Base-by-base conservation (phyloP, 1,140 invertebrate genomes). In the Leptoteleia sp. region DNA sequence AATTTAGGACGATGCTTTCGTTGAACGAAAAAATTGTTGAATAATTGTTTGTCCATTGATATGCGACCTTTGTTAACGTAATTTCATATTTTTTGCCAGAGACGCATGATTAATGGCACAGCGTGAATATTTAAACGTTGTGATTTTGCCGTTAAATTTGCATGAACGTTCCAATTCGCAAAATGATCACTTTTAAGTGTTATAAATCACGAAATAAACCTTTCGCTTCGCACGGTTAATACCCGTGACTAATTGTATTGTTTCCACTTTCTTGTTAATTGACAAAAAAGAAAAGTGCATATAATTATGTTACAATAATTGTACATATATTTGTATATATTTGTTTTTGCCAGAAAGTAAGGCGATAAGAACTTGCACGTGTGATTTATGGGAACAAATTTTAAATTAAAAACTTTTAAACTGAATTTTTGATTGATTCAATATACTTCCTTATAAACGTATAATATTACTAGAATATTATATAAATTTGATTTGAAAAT, bases 101-200 rank as follows among this genome's bases (percentile, higher is more conserved):
- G 17, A 42, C 42, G 7, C 13, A 40, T 64, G 59, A 64, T 50
- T 29, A 64, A 64, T 50, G 59, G n/a, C 33, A 16, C 6, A 13
- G n/a, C 9, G 15, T 62, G 43, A 47, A 38, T 64, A 50, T 25
- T 64, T 64, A 52, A 65, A 8, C 40, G 27, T 11, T 17, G 31
- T 19, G 40, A 67, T 67, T 67, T 67, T 47, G 29, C 17, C 11
- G 47, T 67, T 54, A 67, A 45, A 67, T 67, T 67, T 67, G 22
- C 62, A 67, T 67, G 62, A 54, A 67, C 62, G 45, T 67, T 67
- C 48, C 55, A 67, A 67, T 67, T 67, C 50, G 37, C 48, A 8
- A 67, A 67, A 54, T 55, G 25, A 55, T 55, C 40, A 37, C 17
- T 62, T 62, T 19, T 45, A 45, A 2, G 11, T 16, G 33, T 12